These are phyloP conservation scores for Flabesymbios commensalis DNA, from an alignment of 2,888 invertebrate genomes.

Conservation along the genomic window DNA sequence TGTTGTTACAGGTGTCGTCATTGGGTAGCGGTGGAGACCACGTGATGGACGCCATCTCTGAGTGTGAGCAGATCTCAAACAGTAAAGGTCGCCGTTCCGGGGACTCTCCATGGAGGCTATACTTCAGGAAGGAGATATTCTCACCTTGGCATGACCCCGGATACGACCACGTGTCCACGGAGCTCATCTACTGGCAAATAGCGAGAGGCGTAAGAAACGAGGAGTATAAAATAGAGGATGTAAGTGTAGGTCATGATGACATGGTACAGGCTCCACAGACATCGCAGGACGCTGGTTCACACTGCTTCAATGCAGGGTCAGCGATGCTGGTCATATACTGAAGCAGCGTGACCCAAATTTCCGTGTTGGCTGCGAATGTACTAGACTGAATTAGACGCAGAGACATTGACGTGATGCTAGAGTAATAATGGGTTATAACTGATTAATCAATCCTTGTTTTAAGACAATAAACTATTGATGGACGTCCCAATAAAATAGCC, in stretches of 20 bases:
- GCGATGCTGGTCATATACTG: too few species aligned
- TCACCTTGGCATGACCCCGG: slow-evolving; percentile 37
- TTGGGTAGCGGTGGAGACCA: slow-evolving; percentile 39
- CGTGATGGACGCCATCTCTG: slow-evolving; percentile 41
- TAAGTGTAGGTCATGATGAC: slow-evolving; percentile 18
- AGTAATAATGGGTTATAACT: too few species aligned
- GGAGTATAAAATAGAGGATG: slow-evolving; percentile 32
- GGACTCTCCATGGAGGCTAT: slow-evolving; percentile 37
- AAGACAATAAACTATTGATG: too few species aligned
- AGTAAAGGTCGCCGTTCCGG: slow-evolving; percentile 19
- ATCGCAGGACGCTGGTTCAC: too few species aligned
- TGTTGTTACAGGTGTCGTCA: slow-evolving; percentile 39
- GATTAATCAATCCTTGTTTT: too few species aligned
- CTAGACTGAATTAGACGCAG: too few species aligned
- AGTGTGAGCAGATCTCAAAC: slow-evolving; percentile 37
- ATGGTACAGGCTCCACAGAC: too few species aligned
- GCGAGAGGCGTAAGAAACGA: slow-evolving; percentile 25
- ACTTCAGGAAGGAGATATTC: slow-evolving; percentile 38
- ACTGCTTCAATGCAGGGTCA: too few species aligned
- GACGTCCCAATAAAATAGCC: too few species aligned
- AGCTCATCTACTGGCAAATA: slow-evolving; percentile 36
- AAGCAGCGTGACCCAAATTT: too few species aligned
- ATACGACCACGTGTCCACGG: slow-evolving; percentile 24
- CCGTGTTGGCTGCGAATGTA: too few species aligned
- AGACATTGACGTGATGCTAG: too few species aligned